Evolutionary conservation across 2,888 invertebrate species (phyloP).

Genomic region (Lasioglossum marginatum): DNA sequence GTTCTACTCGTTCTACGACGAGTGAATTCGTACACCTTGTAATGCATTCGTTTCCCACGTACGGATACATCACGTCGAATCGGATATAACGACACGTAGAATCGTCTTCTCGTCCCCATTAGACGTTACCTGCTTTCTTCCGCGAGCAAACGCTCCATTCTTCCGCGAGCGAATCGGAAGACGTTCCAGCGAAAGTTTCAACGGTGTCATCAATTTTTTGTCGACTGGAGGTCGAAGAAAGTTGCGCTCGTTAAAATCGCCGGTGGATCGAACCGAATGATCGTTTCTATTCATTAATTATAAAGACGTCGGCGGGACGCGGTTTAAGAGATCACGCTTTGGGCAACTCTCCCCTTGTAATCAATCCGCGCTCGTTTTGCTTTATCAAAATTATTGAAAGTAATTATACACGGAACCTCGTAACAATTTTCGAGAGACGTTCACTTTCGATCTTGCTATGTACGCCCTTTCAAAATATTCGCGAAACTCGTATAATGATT

Average conservation of each 20-base stretch:
- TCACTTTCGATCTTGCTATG: not conserved
- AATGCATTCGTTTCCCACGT: not conserved
- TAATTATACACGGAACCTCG: not conserved
- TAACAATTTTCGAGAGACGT: not conserved
- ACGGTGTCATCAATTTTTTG: constrained; percentile 29
- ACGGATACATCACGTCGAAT: not conserved
- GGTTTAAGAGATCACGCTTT: not conserved
- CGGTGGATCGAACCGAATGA: constrained; percentile 7
- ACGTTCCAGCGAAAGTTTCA: constrained; percentile 58
- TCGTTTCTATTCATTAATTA: constrained; percentile 13
- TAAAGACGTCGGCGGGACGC: not conserved
- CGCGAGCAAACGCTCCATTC: constrained; percentile 1
- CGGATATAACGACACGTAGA: not conserved
- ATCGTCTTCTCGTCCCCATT: constrained; percentile 1
- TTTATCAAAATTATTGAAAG: not conserved
- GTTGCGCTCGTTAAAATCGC: constrained; percentile 26
- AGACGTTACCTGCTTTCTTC: constrained; percentile 3
- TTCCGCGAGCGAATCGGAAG: constrained; percentile 32
- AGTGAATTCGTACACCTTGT: not conserved
- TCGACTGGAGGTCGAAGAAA: constrained; percentile 52
- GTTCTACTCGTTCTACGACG: not conserved
- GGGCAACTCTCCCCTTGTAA: not conserved
- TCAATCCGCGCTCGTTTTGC: not conserved
- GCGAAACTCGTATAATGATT: not conserved
- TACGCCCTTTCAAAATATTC: not conserved